Evolutionary conservation across 2,797 vertebrate genomes (phyloP), one percentile per base, ranked within the genome.

Genomic region (Rhinichthys osculus): DNA sequence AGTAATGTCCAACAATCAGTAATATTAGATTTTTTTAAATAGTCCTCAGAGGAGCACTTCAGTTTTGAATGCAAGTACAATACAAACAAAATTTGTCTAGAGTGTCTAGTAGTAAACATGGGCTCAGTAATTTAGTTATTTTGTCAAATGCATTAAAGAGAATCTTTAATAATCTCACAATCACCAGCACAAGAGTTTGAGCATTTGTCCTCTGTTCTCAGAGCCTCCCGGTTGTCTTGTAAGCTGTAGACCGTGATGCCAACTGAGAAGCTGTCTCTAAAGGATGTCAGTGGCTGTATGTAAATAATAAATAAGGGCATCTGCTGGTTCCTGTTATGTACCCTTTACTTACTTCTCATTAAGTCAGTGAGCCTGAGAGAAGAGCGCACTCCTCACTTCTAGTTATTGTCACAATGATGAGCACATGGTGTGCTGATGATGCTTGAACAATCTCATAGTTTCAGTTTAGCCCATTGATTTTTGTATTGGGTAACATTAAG

Each of bases 251-350:
- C 79, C 82, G 70, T 81, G 73, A 84, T 81, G 87, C 69, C 84
- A 84, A 84, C 87, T 81, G 85, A 82, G 82, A 82, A 23, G 86
- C 77, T 83, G 82, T 73, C 86, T 82, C 84, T 85, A 78, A 90
- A 86, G 89, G 82, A 88, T 78, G 80, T 85, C 78, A 81, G 85
- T 81, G 86, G 84, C 89, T 74, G 83, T 35, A 79, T 73, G 87
- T 91, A 91, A 91, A 91, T 91, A 90, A 91, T 91, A 88, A 89
- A 91, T 89, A 87, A 89, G 86, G 77, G 88, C 90, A 91, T 89
- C 90, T 91, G 91, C 85, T 85, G 86, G 64, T 87, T 90, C 86
- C 86, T 84, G 84, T 88, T 88, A 85, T 86, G 88, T 82, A 88
- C 86, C 90, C 88, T 86, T 89, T 85, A 81, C 73, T 50, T 88